Percentiles rank a stretch among this genome's conserved stretches.
Conservation (phyloP, 2,797 vertebrate genomes). For the Onychomys arenicola region DNA sequence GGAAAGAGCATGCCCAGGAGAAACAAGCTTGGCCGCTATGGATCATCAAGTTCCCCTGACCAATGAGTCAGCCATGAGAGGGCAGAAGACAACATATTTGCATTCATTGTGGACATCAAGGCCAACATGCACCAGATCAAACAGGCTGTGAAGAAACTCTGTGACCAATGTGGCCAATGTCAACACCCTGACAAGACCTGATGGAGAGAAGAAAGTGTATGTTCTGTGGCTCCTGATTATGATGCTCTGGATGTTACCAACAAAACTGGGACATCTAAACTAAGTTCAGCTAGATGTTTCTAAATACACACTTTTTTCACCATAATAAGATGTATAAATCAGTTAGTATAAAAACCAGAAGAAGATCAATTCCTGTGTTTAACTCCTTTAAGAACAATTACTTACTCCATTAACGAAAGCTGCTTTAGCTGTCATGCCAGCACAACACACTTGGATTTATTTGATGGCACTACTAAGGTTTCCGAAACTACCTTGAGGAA, state of each 20-base stretch:
- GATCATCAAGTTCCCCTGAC: not conserved
- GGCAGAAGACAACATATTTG: not conserved
- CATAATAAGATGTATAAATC: not conserved
- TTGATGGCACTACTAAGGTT: not conserved
- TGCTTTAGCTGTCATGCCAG: slow-evolving; percentile 19
- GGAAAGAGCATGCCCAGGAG: not conserved
- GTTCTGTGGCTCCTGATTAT: not conserved
- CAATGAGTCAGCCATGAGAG: not conserved
- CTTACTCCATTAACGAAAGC: not conserved
- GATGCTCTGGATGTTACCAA: not conserved
- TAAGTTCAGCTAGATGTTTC: not conserved
- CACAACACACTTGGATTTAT: not conserved
- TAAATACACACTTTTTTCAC: not conserved
- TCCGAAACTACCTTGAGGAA: slow-evolving; percentile 42
- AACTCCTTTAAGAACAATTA: not conserved
- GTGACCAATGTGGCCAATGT: not conserved
- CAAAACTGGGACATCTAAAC: not conserved
- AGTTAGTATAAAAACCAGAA: not conserved
- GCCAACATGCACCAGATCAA: not conserved
- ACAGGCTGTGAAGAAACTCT: not conserved
- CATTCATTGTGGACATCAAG: not conserved
- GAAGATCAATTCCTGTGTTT: not conserved
- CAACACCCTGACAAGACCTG: not conserved
- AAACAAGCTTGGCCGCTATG: not conserved
- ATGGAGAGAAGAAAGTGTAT: not conserved